Conservation (phyloP, 2,888 invertebrate genomes). For the Hypolimnas misippus region DNA sequence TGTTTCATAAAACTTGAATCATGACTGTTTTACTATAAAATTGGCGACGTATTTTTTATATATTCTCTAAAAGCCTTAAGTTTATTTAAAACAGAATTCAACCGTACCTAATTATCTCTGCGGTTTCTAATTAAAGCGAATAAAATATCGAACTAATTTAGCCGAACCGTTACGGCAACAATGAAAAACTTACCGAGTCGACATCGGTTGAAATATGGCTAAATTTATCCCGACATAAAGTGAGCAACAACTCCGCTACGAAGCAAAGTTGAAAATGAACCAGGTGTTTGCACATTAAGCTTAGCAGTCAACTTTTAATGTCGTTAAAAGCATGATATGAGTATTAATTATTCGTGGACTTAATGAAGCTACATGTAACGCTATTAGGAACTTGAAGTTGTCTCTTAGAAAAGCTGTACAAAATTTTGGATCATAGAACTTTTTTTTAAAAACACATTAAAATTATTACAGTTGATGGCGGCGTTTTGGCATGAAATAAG, state of each 20-base stretch:
- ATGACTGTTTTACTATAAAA: too few species aligned
- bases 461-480: too few species aligned
- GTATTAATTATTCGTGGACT: conserved; percentile 14
- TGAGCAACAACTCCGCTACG: conserved; percentile 9
- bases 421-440: too few species aligned
- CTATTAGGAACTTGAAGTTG: not conserved
- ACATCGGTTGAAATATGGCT: conserved; percentile 63
- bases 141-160: not conserved
- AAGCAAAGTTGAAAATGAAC: conserved; percentile 17
- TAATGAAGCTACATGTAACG: not conserved
- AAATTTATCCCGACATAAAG: conserved; percentile 58
- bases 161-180: conserved; percentile 44
- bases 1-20: too few species aligned
- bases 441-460: too few species aligned
- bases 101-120: too few species aligned
- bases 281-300: conserved; percentile 20
- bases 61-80: too few species aligned
- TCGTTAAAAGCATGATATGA: conserved; percentile 10
- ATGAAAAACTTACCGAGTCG: conserved; percentile 56
- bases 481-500: too few species aligned
- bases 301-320: conserved; percentile 14
- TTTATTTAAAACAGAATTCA: too few species aligned
- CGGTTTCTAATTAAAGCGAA: too few species aligned
- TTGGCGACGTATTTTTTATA: too few species aligned
- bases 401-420: too few species aligned